Evolutionary conservation across 2,113 vertebrate species (phyloP), one percentile per base, ranked within the genome.

Genomic region (Petaurus breviceps): DNA sequence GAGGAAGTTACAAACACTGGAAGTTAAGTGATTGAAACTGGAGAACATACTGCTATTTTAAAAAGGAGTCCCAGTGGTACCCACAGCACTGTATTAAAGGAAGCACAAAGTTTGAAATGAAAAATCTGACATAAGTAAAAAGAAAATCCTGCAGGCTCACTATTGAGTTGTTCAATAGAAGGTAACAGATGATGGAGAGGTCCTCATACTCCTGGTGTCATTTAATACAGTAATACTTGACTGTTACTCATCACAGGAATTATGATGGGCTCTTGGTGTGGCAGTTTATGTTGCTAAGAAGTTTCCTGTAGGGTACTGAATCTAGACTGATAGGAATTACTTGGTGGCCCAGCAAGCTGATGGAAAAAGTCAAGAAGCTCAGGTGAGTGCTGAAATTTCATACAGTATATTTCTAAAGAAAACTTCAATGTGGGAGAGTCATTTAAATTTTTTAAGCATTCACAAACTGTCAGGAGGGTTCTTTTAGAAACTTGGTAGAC

Each of bases 161-260:
- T 52, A n/a, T 0, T 90, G 12, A 93, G 53, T 23, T 77, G 1
- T 95, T 97, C 94, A 8, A 14, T 24, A 43, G 28, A 49, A 95
- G 95, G 26, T 46, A 6, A 0, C 92, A 3, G 37, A 54, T 92
- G 43, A 0, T 7, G 24, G 43, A 92, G 22, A 4, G 0, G 91
- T 96, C 93, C 90, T 90, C 68, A 28, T 97, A 89, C 6, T 93
- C 22, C 3, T 90, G 50, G 43, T 89, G 90, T 46, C 57, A 24
- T 92, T 96, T 96, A 50, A 22, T 90, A 7, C 57, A 19, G 95
- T 93, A 93, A 0, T 90, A 96, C 77, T 49, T 24, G 89, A 43
- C 8, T 37, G 0, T 23, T 49, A 10, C 51, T 91, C 51, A 47
- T 61, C 43, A 10, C 25, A 23, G 91, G 51, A 51, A n/a, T 53